Base-by-base conservation (phyloP, 2,113 vertebrate species). In the Platichthys flesus region DNA sequence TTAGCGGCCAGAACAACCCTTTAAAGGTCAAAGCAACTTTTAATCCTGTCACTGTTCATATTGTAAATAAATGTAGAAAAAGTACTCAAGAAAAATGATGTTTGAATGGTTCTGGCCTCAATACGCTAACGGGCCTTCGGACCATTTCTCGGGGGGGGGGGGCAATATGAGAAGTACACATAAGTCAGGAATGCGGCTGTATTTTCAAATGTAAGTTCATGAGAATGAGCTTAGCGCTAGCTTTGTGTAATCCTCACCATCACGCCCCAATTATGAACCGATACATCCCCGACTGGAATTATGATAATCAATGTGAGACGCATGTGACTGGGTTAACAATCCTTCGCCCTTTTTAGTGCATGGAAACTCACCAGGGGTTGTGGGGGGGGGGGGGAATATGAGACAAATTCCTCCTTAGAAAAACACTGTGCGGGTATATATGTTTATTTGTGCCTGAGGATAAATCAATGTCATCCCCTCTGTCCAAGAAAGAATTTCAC, bases 251-350 rank as follows among this genome's bases (percentile, higher is more conserved):
- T 92, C 90, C 90, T 74, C 57, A 9, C 47, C 9, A 54, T 71
- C 82, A 80, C 52, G 72, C 71, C 86, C 83, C 72, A 83, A 83
- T 82, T 90, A 87, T 83, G 75, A 89, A 85, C 79, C 71, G 40
- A 79, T 79, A 79, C 78, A 72, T 40, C 47, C 69, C 78, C 37
- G 55, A 23, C 80, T 77, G 82, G 89, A 82, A 78, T 90, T 84
- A 69, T 75, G 74, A 74, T 78, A 60, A 58, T 49, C 90, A 89
- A 85, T 61, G 71, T 87, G 87, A 89, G 85, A 21, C 68, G 26
- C 91, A 91, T 91, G 90, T 92, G 92, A 92, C 87, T 79, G 61
- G 42, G 78, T 66, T 75, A 71, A 73, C 83, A 76, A 42, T 65
- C 55, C 55, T 69, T 63, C 77, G 73, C 67, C 73, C 68, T 78